These are phyloP conservation scores for Saimiri boliviensis DNA, from an alignment of 2,113 vertebrate genomes.

Conservation along the genomic window DNA sequence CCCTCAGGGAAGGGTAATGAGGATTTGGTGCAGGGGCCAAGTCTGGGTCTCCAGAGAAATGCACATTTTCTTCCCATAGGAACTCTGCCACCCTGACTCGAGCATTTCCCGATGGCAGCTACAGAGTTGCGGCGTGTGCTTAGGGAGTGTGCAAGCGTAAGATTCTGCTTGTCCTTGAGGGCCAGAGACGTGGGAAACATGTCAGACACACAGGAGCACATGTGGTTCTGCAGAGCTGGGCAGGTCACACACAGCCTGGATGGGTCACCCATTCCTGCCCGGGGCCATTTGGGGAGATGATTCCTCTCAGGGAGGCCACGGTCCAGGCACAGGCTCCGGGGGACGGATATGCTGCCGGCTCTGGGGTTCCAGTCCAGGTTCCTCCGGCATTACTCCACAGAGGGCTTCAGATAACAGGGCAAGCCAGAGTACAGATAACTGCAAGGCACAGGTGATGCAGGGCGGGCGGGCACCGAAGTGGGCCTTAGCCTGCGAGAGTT, in stretches of 20 bases:
- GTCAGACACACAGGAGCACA: not conserved
- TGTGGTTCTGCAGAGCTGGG: not conserved
- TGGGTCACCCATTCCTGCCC: not conserved
- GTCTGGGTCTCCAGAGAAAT: too few species aligned
- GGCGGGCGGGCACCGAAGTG: too few species aligned
- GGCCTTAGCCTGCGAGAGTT: too few species aligned
- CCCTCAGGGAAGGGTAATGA: not conserved
- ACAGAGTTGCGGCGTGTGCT: not conserved
- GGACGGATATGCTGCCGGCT: fast-evolving
- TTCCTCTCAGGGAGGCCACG: not conserved
- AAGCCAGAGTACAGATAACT: too few species aligned
- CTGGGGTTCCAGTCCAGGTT: not conserved
- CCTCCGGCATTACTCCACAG: not conserved
- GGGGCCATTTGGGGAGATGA: not conserved
- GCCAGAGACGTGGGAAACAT: not conserved
- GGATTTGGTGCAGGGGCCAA: not conserved
- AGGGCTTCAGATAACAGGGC: not conserved
- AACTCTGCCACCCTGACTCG: fast-evolving
- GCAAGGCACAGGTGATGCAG: too few species aligned
- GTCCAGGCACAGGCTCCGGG: too few species aligned
- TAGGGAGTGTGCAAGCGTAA: fast-evolving
- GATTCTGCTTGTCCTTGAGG: not conserved
- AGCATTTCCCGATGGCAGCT: fast-evolving
- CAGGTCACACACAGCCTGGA: not conserved
- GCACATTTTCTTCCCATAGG: too few species aligned